A percentile compares a stretch with the other conserved stretches of the same genome.
phyloP scores from a whole-genome alignment of 2,113 vertebrate genomes.

The Chinchilla lanigera region DNA sequence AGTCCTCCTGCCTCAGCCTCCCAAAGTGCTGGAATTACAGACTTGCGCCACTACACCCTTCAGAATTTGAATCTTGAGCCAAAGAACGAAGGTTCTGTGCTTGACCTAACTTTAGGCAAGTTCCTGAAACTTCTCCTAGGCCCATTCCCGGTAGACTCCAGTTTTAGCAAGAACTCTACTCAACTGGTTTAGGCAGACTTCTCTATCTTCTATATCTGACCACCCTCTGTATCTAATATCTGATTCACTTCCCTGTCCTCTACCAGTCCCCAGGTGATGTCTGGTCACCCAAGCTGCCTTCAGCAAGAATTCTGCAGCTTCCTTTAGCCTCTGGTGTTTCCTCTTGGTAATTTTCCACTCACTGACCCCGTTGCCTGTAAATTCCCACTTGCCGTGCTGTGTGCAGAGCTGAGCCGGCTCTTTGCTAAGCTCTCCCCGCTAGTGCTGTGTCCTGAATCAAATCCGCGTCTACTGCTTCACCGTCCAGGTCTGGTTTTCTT shows the following conservation, averaged over 20 bases:
- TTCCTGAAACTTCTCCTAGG: not conserved
- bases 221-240: too few species aligned
- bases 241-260: fast-evolving
- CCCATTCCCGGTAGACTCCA: not conserved
- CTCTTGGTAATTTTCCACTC: not conserved
- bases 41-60: not conserved
- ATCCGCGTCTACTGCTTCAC: not conserved
- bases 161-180: not conserved
- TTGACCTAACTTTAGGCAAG: too few species aligned
- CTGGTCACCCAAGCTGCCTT: not conserved
- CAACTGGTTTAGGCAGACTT: not conserved
- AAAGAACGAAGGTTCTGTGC: not conserved
- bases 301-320: not conserved
- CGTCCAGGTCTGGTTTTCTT: not conserved
- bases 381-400: not conserved
- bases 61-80: not conserved
- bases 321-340: not conserved
- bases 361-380: not conserved
- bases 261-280: not conserved
- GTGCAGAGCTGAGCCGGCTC: not conserved
- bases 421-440: fast-evolving
- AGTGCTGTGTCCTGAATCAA: not conserved
- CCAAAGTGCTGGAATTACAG: not conserved
- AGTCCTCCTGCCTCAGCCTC: not conserved
- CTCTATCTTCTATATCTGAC: too few species aligned